Conservation (phyloP, 2,797 vertebrate species). For the Gymnoscopelus microlampas region DNA sequence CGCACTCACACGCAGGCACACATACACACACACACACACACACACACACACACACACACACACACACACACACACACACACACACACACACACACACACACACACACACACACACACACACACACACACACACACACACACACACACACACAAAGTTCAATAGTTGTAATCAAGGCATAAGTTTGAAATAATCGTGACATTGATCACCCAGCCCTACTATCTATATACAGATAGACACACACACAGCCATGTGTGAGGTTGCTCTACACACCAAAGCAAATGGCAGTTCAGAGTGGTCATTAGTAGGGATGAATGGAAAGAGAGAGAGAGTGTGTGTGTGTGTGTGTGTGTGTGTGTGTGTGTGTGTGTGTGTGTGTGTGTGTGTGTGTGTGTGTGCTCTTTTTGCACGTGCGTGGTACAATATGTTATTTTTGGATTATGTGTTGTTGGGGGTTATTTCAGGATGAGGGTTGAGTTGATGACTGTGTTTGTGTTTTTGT, state of each 20-base stretch:
- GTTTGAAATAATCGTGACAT: too few relatives aligned
- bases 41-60: slow-evolving; percentile 17
- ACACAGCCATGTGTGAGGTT: slow-evolving; percentile 13
- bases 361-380: slow-evolving; percentile 42
- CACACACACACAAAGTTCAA: slow-evolving; percentile 6
- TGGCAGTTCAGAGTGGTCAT: slow-evolving; percentile 61
- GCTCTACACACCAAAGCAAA: slow-evolving; percentile 49
- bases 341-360: slow-evolving; percentile 18
- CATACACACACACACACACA: slow-evolving; percentile 8
- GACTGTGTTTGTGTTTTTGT: slow-evolving; percentile 36
- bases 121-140: slow-evolving; percentile 12
- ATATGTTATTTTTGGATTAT: slow-evolving; percentile 62
- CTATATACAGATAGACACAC: too few relatives aligned
- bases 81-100: background rate
- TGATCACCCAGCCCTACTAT: too few relatives aligned
- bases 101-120: slow-evolving; percentile 10
- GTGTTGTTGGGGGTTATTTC: slow-evolving; percentile 65
- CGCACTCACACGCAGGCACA: slow-evolving; percentile 10
- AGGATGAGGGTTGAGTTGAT: slow-evolving; percentile 53
- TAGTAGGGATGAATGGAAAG: slow-evolving; percentile 43
- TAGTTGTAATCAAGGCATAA: too few relatives aligned
- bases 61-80: slow-evolving; percentile 26
- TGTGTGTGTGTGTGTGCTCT: slow-evolving; percentile 11
- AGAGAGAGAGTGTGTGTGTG: slow-evolving; percentile 41
- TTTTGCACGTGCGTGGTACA: background rate